These are phyloP conservation scores for Triops longicaudatus DNA, from an alignment of 1,140 invertebrate genomes.

Conservation along the genomic window DNA sequence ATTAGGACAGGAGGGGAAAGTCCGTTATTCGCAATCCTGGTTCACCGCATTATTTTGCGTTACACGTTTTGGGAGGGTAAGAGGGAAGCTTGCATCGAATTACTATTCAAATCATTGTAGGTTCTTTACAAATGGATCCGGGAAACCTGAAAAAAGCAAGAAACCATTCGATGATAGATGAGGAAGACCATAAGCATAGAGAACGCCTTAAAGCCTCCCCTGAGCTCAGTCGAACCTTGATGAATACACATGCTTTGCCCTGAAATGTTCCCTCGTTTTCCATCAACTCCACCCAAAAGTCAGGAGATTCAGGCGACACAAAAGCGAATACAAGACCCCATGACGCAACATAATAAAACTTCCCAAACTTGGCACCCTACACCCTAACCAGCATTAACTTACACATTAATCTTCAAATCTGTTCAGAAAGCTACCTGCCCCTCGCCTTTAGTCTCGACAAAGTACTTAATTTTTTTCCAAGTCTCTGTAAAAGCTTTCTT, in stretches of 20 bases:
- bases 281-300: constrained; percentile 2
- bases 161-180: not conserved
- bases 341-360: constrained; percentile 12
- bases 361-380: not conserved
- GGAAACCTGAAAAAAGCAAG: not conserved
- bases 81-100: no score
- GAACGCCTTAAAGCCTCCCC: not conserved
- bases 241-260: not conserved
- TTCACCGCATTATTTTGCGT: no score
- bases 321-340: constrained; percentile 9
- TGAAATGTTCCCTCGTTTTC: not conserved
- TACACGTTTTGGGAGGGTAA: no score
- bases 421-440: not conserved
- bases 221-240: not conserved
- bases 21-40: no score
- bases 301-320: not conserved
- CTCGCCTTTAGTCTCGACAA: not conserved
- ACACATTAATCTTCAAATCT: not conserved
- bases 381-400: not conserved
- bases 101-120: not conserved
- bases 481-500: not conserved
- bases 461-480: not conserved
- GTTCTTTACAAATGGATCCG: not conserved
- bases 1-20: no score
- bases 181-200: not conserved